These are phyloP conservation scores for Metaphire vulgaris DNA, from an alignment of 1,140 invertebrate genomes.

Conservation along the genomic window DNA sequence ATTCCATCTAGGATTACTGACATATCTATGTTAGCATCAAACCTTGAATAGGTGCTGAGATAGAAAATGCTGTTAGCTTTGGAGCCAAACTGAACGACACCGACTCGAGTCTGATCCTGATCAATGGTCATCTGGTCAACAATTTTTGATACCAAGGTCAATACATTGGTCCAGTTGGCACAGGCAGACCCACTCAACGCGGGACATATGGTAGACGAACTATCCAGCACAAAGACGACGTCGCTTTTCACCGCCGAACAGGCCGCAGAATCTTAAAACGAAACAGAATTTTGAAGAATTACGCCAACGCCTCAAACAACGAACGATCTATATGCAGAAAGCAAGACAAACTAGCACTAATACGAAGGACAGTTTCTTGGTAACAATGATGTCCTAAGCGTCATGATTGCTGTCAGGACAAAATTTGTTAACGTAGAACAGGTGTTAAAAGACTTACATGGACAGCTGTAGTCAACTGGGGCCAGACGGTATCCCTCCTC, in stretches of 20 bases:
- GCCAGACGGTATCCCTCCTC: constrained; percentile 15
- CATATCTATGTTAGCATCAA: too few species aligned
- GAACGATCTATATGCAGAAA: too few species aligned
- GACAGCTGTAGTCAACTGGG: background rate
- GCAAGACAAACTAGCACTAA: too few species aligned
- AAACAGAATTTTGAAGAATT: background rate
- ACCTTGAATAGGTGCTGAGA: background rate
- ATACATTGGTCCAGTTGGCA: constrained; percentile 21
- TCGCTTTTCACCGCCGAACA: background rate
- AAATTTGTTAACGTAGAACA: too few species aligned
- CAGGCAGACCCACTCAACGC: background rate
- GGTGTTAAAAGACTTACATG: constrained; percentile 1
- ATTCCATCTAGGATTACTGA: too few species aligned
- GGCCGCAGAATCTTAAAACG: background rate
- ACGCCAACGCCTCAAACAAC: too few species aligned
- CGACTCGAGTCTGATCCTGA: constrained; percentile 10
- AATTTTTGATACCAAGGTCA: constrained; percentile 19
- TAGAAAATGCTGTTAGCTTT: constrained; percentile 13
- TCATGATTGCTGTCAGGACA: too few species aligned
- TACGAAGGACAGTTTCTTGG: too few species aligned
- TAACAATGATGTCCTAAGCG: too few species aligned
- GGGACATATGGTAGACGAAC: background rate
- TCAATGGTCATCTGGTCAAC: constrained; percentile 19
- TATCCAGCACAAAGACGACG: constrained; percentile 18
- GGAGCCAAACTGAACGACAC: constrained; percentile 13